Evolutionary conservation across 1,140 invertebrate genomes (phyloP), one percentile per base, ranked within the genome.

Genomic region (Ostrea denselamellosa): DNA sequence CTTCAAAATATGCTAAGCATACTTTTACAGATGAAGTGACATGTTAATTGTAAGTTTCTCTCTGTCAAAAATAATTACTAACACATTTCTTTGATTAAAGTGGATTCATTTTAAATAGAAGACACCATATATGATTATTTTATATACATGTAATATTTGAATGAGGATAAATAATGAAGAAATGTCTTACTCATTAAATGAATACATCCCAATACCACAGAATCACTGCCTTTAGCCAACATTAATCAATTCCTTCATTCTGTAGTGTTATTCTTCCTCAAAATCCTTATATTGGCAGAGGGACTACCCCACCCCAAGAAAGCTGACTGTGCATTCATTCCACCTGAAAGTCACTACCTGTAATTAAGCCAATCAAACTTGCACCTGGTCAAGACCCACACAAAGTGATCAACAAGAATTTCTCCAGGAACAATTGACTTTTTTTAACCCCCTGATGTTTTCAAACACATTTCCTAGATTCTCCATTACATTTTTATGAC

Each of bases 381-480:
- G 28, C 68, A 77, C 68, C 68, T 77, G 68, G 68, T 12, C 68
- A 25, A 77, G 68, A 77, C 68, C 68, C 68, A 77, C 68, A 77
- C 68, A 34, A 77, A 77, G 68, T 77, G 68, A 77, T 77, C 68
- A 77, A 77, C 68, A 77, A 77, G 68, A 77, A 77, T 77, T 34
- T 25, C 68, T 77, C 68, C 25, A 14, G 25, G 25, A 25, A 77
- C 68, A 77, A 77, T 77, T 77, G 68, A 77, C 68, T 77, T 77
- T 77, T 5, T 77, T 77, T 77, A 34, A 77, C 68, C 68, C 68
- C 68, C 68, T 77, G 68, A 10, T 77, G 68, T 77, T 77, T 77
- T 10, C 68, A 77, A 77, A 77, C 68, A 77, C 34, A 77, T 77
- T 34, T 77, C 68, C 25, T 77, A 9, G 68, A 77, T 77, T 77